Conservation (phyloP, 2,888 invertebrate genomes). For the Ornithoptera alexandrae region DNA sequence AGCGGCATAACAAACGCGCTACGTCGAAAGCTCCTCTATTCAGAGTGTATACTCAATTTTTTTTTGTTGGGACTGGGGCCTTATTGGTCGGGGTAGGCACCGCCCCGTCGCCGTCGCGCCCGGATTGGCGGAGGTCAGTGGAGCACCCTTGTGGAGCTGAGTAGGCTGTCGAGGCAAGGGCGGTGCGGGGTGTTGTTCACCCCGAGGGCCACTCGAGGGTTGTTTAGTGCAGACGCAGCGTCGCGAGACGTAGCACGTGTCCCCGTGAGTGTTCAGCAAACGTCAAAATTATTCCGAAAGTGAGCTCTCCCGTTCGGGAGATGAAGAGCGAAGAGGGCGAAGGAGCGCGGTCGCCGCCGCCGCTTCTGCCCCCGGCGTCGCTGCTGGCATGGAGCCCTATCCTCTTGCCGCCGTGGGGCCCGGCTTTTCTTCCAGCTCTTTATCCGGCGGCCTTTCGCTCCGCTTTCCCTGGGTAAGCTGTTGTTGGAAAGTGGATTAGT, state of each 20-base stretch:
- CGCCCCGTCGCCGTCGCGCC: conserved; percentile 60
- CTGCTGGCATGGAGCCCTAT: conserved; percentile 88
- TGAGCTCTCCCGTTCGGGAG: conserved; percentile 76
- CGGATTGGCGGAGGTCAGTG: conserved; percentile 64
- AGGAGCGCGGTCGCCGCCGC: conserved; percentile 66
- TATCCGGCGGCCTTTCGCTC: conserved; percentile 86
- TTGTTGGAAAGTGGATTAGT: background rate
- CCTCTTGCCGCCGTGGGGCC: conserved; percentile 87
- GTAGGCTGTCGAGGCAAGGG: conserved; percentile 78
- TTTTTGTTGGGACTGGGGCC: conserved; percentile 70
- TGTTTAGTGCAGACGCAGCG: conserved; percentile 77
- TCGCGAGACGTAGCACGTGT: conserved; percentile 76
- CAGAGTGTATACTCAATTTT: conserved; percentile 78
- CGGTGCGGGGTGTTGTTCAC: conserved; percentile 78
- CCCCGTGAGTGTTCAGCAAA: conserved; percentile 56
- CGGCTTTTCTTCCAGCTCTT: conserved; percentile 85
- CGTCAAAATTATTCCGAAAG: conserved; percentile 75
- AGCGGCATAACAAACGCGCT: conserved; percentile 78
- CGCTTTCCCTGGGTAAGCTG: conserved; percentile 87
- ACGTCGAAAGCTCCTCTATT: conserved; percentile 78
- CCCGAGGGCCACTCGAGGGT: conserved; percentile 79
- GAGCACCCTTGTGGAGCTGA: conserved; percentile 77
- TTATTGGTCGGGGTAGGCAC: conserved; percentile 62
- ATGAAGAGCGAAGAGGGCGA: conserved; percentile 76
- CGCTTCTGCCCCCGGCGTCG: conserved; percentile 79